Base-by-base conservation (phyloP, 2,888 invertebrate genomes). In the Pristionchus fissidentatus region DNA sequence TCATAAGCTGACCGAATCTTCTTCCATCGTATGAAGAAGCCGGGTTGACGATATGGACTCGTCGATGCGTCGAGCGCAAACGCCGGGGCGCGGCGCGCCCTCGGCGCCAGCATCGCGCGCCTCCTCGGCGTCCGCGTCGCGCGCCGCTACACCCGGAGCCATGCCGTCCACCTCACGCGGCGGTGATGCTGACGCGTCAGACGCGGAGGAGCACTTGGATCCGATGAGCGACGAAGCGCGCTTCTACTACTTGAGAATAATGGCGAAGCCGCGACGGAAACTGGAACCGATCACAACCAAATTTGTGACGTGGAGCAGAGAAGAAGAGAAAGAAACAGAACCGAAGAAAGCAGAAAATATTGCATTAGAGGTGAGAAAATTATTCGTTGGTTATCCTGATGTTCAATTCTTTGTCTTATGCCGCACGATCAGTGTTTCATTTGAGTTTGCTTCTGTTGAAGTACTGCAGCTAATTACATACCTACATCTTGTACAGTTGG, bases 301-400 rank as follows among this genome's bases (percentile, higher is more conserved):
- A 84, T 92, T 92, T 84, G 90, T 90, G 5, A 89, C 90, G 46
- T 92, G 92, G 92, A 87, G 89, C 3, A 86, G 88, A 35, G 87
- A 89, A 62, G 87, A 86, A 49, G 86, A 87, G 52, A 84, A 85
- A n/a, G 70, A 70, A 26, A 26, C 5, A 0, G 70, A 41, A 7
- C 78, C 83, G 13, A 46, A 81, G 29, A 84, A 85, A 79, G 81
- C 88, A 87, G 95, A 95, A 87, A 94, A 95, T 87, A 92, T 94
- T 83, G 94, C 95, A 88, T 93, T 93, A 55, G 93, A 93, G 93
- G 93, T 93, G 87, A 83, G 46, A n/a, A 66, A 19, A 19, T n/a
- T n/a, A 15, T 2, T 22, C 1, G 57, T 57, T 57, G 1, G 22
- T 19, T 15, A 55, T 55, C 55, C 13, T 13, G 15, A 4, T 55